Evolutionary conservation across 2,888 invertebrate genomes (phyloP), one percentile per base, ranked within the genome.

Genomic region (Archips crataeganus): DNA sequence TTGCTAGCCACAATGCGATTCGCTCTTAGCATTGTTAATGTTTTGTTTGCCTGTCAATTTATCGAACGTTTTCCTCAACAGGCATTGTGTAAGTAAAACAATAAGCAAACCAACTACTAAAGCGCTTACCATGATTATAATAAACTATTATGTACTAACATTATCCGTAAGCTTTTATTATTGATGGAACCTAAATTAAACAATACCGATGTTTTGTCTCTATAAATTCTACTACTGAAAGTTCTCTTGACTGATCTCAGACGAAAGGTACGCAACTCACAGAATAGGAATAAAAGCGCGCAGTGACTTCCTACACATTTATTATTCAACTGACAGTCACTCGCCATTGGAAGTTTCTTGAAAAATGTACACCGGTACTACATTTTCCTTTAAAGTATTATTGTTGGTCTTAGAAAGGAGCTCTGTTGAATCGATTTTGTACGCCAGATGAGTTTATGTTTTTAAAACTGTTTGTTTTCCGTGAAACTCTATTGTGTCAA

Each of bases 311-410:
- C 81, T 77, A 73, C 79, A 82, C 87, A 91, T 92, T 90, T 88
- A 91, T 91, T 90, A 92, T 91, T 92, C 89, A 92, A 77, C 80
- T 85, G 87, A 86, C 89, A 85, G 87, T 90, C 87, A 87, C 83
- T 87, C 86, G 86, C 88, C 84, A 85, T 87, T 85, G 84, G 82
- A 83, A 88, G 84, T 85, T 85, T 77, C 78, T 79, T 83, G 85
- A 84, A 86, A 90, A 89, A 87, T 84, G 82, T 83, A 79, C 80
- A 75, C 78, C 45, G 76, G 75, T 74, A 81, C 86, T 87, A 82
- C 81, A 85, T 86, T 87, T 87, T 85, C 82, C 83, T 86, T 81
- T 83, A 85, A 85, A 86, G 84, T 84, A 84, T 89, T 89, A 85
- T 88, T 88, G 83, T 85, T 84, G 79, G 79, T 78, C 79, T 82